phyloP scores from a whole-genome alignment of 1,140 invertebrate species.

The Zaprionus africanus region DNA sequence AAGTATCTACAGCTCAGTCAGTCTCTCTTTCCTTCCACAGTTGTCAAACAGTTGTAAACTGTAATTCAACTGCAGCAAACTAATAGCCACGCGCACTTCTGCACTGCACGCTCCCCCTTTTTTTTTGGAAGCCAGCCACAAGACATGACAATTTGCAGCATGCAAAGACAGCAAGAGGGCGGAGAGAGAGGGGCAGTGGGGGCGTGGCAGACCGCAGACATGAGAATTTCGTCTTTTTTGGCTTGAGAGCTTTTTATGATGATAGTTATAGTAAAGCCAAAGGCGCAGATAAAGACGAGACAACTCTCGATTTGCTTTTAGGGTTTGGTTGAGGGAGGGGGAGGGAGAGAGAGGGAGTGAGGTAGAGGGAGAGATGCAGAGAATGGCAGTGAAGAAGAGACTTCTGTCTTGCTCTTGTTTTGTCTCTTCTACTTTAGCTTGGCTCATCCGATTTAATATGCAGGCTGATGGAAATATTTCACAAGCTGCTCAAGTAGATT shows the following conservation, averaged over 20 bases:
- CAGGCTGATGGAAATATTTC: conserved; percentile 31
- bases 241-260: conserved; percentile 30
- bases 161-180: neutral
- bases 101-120: neutral
- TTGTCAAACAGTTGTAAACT: conserved; percentile 21
- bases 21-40: neutral
- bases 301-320: conserved; percentile 52
- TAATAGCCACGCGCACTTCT: conserved; percentile 26
- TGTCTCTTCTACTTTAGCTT: conserved; percentile 21
- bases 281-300: conserved; percentile 24
- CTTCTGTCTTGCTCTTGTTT: neutral
- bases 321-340: conserved; percentile 5
- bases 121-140: neutral
- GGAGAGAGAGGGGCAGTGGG: neutral
- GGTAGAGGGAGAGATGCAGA: no score
- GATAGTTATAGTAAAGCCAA: conserved; percentile 23
- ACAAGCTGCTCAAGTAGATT: conserved; percentile 38
- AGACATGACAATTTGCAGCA: conserved; percentile 33
- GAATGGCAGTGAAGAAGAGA: no score
- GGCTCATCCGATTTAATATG: conserved; percentile 54
- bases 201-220: conserved; percentile 22
- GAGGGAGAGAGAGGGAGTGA: no score
- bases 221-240: conserved; percentile 29
- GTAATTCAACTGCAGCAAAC: conserved; percentile 56
- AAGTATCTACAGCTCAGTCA: neutral